Evolutionary conservation across 2,797 vertebrate species (phyloP).

Genomic region (Dallia pectoralis): DNA sequence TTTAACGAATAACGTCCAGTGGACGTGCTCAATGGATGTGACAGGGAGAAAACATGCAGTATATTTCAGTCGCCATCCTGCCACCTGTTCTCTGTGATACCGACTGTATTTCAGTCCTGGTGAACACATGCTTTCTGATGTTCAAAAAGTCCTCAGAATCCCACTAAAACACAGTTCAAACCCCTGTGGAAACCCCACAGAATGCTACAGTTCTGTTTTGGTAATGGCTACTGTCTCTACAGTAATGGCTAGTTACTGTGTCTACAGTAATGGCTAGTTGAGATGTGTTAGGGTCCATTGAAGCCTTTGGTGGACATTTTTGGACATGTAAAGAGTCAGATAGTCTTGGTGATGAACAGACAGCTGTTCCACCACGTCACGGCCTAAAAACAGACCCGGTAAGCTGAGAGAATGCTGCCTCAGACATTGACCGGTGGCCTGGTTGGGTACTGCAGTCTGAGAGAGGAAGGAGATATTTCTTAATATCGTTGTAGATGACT

Average conservation of each 20-base stretch:
- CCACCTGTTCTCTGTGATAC: too few species aligned
- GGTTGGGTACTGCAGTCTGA: slow-evolving; percentile 9
- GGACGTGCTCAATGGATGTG: not conserved
- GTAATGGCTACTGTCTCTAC: not conserved
- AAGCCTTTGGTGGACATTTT: slow-evolving; percentile 19
- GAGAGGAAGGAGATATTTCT: not conserved
- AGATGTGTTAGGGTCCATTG: slow-evolving; percentile 15
- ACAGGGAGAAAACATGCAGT: not conserved
- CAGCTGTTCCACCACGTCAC: slow-evolving; percentile 47
- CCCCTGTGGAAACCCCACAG: not conserved
- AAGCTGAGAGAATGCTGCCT: slow-evolving; percentile 45
- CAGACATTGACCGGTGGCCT: slow-evolving; percentile 12
- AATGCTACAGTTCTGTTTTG: not conserved
- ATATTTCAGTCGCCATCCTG: not conserved
- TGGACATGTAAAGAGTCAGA: slow-evolving; percentile 16
- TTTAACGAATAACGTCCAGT: not conserved
- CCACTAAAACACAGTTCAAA: not conserved
- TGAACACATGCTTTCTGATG: too few species aligned
- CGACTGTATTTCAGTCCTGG: too few species aligned
- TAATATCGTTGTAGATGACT: not conserved
- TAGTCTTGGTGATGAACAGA: slow-evolving; percentile 34
- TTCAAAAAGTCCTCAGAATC: not conserved
- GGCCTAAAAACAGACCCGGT: slow-evolving; percentile 53
- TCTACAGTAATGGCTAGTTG: not conserved
- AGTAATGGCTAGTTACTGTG: slow-evolving; percentile 3